Base-by-base conservation (phyloP, 2,113 vertebrate species). In the Menura novaehollandiae region DNA sequence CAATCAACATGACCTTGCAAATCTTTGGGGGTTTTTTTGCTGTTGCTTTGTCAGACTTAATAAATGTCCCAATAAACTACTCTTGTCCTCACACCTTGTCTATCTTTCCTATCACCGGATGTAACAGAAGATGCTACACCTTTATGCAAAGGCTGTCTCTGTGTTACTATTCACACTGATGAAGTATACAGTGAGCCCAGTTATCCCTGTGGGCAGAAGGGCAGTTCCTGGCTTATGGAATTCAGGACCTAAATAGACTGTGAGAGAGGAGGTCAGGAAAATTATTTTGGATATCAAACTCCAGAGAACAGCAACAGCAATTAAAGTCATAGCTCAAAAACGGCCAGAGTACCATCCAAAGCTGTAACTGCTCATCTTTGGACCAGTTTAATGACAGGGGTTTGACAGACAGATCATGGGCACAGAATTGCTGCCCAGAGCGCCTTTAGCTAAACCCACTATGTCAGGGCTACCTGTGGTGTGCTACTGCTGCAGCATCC, bases 381-480 rank as follows among this genome's bases (percentile, higher is more conserved):
- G 4, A 49, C 39, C 60, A 47, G 7, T 66, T 71, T 78, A 85
- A 72, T 2, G 13, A 15, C 1, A 84, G 37, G 7, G 11, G 13
- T 41, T 46, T 71, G 63, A 52, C 28, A 63, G 81, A 43, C 6
- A 33, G 21, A 49, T 41, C 0, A 12, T 0, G 1, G 39, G 18
- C 0, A 1, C 16, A 47, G 39, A 28, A 21, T 32, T 59, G 55
- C 44, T 79, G 44, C 60, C 55, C 32, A 9, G 26, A 14, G 39
- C 39, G 56, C 35, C 37, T 41, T 55, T 30, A 80, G 58, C 43
- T 62, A 53, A 87, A 58, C 0, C 0, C 32, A 0, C 6, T 5
- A 6, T 19, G 16, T 27, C 47, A n/a, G 47, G n/a, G 32, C 43
- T 71, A 18, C 15, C 47, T 28, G 7, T 0, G 1, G 23, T 0